Conservation (phyloP, 2,797 vertebrate genomes). For the Zenarchopterus dispar region DNA sequence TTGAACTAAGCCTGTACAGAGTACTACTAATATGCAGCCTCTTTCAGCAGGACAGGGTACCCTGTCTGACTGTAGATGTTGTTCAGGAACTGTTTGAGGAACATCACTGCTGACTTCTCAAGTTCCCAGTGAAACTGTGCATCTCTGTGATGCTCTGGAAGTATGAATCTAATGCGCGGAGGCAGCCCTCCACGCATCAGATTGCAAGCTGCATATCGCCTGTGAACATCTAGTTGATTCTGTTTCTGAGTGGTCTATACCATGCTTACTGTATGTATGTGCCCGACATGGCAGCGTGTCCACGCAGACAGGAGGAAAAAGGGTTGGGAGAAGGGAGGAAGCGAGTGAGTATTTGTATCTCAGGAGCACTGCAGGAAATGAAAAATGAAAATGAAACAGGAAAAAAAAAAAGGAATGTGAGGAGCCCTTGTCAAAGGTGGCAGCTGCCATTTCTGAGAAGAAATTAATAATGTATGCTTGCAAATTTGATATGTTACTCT, state of each 20-base stretch:
- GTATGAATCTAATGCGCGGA: too few species aligned
- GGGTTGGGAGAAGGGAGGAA: constrained; percentile 7
- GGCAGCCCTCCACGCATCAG: too few species aligned
- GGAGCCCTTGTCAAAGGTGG: constrained; percentile 69
- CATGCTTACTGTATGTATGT: not conserved
- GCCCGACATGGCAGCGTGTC: constrained; percentile 24
- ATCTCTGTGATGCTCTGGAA: too few species aligned
- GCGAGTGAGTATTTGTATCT: constrained; percentile 54
- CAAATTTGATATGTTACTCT: constrained; percentile 76
- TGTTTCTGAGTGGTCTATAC: constrained; percentile 3
- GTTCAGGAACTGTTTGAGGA: too few species aligned
- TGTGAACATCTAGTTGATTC: not conserved
- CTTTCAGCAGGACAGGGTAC: too few species aligned
- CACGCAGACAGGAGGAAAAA: not conserved
- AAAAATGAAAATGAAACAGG: constrained; percentile 71
- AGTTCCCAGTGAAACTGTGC: too few species aligned
- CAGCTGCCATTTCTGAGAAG: constrained; percentile 67
- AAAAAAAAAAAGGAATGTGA: constrained; percentile 44
- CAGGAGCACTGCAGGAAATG: constrained; percentile 80
- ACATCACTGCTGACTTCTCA: too few species aligned
- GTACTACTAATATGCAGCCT: too few species aligned
- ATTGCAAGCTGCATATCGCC: too few species aligned
- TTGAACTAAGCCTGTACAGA: too few species aligned
- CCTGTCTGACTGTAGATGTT: too few species aligned
- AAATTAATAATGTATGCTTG: constrained; percentile 81